Conservation (phyloP, 2,888 invertebrate genomes). For the Lacanobia oleracea region DNA sequence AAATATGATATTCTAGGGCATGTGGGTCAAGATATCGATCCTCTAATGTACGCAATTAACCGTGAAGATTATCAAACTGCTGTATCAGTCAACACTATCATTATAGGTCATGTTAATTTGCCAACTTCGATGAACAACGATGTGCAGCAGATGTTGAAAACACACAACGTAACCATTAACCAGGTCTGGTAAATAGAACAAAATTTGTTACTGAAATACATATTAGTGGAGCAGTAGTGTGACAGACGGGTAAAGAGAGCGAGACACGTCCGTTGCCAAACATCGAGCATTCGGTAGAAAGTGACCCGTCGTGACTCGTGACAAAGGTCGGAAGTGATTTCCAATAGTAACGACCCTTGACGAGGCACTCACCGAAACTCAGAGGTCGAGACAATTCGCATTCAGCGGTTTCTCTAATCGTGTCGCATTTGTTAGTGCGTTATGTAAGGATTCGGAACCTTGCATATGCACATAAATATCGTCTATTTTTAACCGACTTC, state of each 20-base stretch:
- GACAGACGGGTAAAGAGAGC: conserved; percentile 76
- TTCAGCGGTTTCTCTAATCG: conserved; percentile 72
- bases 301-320: conserved; percentile 82
- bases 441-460: conserved; percentile 43
- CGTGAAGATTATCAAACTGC: conserved; percentile 17
- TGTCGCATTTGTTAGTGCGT: conserved; percentile 45
- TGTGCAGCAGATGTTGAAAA: conserved; percentile 51
- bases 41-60: conserved; percentile 13
- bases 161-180: conserved; percentile 30
- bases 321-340: conserved; percentile 89
- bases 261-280: conserved; percentile 75
- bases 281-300: conserved; percentile 79
- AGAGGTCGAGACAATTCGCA: conserved; percentile 57
- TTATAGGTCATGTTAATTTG: conserved; percentile 44
- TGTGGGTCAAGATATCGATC: conserved; percentile 37
- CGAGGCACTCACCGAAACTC: conserved; percentile 70
- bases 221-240: conserved; percentile 59
- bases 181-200: conserved; percentile 57
- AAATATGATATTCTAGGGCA: conserved; percentile 19
- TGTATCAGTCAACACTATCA: conserved; percentile 29
- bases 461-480: conserved; percentile 22
- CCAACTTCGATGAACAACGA: conserved; percentile 30
- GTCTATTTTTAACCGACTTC: too few species aligned
- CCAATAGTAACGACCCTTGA: conserved; percentile 86
- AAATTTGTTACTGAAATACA: conserved; percentile 53